These are phyloP conservation scores for Dexiosoma caninum DNA, from an alignment of 2,888 invertebrate species.

Conservation along the genomic window DNA sequence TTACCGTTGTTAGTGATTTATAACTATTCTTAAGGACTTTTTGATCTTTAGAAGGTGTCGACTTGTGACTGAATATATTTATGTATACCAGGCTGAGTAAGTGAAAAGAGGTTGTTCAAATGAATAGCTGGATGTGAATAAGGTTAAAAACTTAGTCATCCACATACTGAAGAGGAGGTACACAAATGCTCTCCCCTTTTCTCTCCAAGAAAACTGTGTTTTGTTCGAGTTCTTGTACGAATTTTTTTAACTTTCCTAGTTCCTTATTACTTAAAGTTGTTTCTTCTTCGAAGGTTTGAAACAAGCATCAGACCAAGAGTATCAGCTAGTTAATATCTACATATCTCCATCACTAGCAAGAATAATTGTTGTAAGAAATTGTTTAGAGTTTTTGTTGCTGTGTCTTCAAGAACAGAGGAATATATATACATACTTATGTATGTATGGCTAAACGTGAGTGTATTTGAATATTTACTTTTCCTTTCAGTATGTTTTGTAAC, in stretches of 20 bases:
- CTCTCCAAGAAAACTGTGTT: conserved; percentile 13
- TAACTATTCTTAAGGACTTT: conserved; percentile 55
- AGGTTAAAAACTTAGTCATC: conserved; percentile 14
- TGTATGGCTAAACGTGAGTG: neutral
- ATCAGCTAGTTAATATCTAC: neutral
- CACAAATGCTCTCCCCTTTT: neutral
- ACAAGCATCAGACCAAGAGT: neutral
- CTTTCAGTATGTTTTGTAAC: neutral
- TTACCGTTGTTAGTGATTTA: conserved; percentile 48
- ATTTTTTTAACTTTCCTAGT: conserved; percentile 75
- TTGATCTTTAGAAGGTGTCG: conserved; percentile 56
- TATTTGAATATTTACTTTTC: neutral
- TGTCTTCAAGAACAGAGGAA: neutral
- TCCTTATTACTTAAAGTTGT: conserved; percentile 8
- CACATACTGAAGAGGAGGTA: neutral
- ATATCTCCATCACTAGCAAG: neutral
- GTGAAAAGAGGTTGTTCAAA: conserved; percentile 17
- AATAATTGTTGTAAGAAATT: neutral
- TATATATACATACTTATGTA: too few relatives aligned
- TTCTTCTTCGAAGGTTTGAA: neutral
- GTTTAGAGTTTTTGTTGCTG: neutral
- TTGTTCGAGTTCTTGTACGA: conserved; percentile 72
- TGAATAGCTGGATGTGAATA: conserved; percentile 24
- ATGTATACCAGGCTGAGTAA: neutral
- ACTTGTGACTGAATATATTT: conserved; percentile 19